phyloP scores from a whole-genome alignment of 2,797 vertebrate species.

The Mastacembelus armatus region DNA sequence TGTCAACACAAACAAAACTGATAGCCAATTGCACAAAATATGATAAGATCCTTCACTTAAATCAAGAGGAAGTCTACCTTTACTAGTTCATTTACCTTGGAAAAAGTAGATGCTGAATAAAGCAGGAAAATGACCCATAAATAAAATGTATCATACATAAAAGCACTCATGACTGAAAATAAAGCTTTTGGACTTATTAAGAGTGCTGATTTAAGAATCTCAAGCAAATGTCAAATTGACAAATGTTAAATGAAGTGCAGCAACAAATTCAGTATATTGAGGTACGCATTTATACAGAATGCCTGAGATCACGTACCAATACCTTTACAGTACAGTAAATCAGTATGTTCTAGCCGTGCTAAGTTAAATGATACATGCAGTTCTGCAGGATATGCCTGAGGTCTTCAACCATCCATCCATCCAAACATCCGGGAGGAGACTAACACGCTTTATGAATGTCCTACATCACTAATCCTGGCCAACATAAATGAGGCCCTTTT shows the following conservation, averaged over 20 bases:
- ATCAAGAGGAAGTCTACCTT: background rate
- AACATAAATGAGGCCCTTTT: slow-evolving; percentile 57
- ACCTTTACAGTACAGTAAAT: slow-evolving; percentile 8
- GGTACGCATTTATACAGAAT: background rate
- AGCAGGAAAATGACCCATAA: slow-evolving; percentile 15
- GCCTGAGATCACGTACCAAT: slow-evolving; percentile 7
- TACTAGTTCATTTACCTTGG: background rate
- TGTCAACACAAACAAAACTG: background rate
- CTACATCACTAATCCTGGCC: slow-evolving; percentile 50
- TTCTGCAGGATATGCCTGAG: background rate
- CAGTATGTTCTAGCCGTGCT: background rate
- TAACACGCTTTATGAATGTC: slow-evolving; percentile 47
- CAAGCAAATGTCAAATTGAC: slow-evolving; percentile 6
- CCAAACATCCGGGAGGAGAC: slow-evolving; percentile 28
- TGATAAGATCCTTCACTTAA: background rate
- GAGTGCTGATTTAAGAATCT: background rate
- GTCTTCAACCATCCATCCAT: slow-evolving; percentile 29
- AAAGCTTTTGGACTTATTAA: slow-evolving; percentile 9
- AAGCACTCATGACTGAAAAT: background rate
- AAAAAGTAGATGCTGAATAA: slow-evolving; percentile 13
- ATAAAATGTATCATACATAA: background rate
- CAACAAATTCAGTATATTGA: background rate
- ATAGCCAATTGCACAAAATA: background rate
- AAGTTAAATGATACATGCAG: background rate
- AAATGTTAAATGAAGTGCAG: background rate